A percentile compares a stretch with the other conserved stretches of the same genome.
Evolutionary conservation across 92 coral and sea anemone genomes (phyloP).

Genomic region (Parazoanthus darwini): DNA sequence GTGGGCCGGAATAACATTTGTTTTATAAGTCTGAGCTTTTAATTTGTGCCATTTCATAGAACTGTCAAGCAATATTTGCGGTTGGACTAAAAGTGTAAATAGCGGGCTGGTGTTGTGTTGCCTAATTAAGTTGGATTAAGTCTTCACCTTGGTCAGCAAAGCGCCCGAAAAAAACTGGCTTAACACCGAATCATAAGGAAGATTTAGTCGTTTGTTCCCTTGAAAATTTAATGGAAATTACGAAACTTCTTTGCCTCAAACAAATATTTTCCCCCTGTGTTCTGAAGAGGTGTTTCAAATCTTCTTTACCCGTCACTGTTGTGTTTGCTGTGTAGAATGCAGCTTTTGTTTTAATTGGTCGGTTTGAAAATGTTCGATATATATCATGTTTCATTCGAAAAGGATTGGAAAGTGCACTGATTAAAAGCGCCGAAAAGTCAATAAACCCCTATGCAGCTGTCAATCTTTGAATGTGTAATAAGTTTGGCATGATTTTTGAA

Average conservation of each 20-base stretch:
- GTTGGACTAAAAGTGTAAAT: conserved; percentile 2
- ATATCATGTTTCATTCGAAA: conserved; percentile 19
- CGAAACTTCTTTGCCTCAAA: background rate
- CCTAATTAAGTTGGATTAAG: background rate
- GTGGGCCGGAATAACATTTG: background rate
- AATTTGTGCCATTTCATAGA: conserved; percentile 5
- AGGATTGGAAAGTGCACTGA: background rate
- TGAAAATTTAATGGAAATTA: background rate
- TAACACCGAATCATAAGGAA: background rate
- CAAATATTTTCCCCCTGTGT: background rate
- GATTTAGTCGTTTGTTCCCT: too few relatives aligned
- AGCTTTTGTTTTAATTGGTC: conserved; percentile 9
- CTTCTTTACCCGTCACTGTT: background rate
- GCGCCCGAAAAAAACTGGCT: background rate
- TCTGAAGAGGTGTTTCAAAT: background rate
- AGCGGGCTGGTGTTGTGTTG: background rate
- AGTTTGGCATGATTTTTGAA: background rate
- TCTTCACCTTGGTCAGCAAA: background rate
- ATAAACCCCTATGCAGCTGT: background rate
- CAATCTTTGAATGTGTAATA: background rate
- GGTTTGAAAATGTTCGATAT: conserved; percentile 9
- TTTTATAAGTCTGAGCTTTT: conserved; percentile 11
- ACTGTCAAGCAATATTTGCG: background rate
- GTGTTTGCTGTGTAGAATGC: background rate
- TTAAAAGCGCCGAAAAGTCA: conserved; percentile 28